Evolutionary conservation across 1,140 invertebrate species (phyloP).

Genomic region (Sinonovacula constricta): DNA sequence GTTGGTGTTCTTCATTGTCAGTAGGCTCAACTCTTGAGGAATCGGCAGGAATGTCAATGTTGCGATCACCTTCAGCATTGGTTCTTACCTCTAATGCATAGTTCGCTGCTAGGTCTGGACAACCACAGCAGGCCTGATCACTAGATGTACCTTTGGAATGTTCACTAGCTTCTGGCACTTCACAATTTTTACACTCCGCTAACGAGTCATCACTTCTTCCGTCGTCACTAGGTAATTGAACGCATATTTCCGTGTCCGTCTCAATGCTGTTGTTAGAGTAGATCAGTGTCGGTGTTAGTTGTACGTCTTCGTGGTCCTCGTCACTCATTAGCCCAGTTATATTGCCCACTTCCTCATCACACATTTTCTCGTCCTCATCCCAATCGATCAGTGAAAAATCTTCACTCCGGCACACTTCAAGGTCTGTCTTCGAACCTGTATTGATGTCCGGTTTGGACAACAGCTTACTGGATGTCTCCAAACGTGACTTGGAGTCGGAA

Average conservation of each 20-base stretch:
- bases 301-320: conserved; percentile 38
- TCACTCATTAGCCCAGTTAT: conserved; percentile 35
- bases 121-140: too few species aligned
- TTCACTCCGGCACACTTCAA: conserved; percentile 21
- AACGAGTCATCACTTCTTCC: neutral
- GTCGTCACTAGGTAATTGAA: neutral
- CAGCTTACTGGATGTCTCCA: neutral
- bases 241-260: neutral
- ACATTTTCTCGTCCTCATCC: conserved; percentile 49
- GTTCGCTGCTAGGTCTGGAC: too few species aligned
- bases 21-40: too few species aligned
- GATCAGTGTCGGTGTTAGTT: conserved; percentile 6
- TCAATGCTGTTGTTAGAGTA: neutral
- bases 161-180: too few species aligned
- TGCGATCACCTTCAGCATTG: too few species aligned
- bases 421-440: conserved; percentile 5
- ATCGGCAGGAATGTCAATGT: too few species aligned
- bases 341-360: conserved; percentile 48
- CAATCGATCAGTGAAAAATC: conserved; percentile 49
- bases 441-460: neutral
- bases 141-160: conserved; percentile 19
- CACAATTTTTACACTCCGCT: too few species aligned
- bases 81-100: too few species aligned
- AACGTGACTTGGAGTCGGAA: neutral
- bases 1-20: too few species aligned